phyloP scores from a whole-genome alignment of 2,113 vertebrate species.

The Paraplagusia blochii region DNA sequence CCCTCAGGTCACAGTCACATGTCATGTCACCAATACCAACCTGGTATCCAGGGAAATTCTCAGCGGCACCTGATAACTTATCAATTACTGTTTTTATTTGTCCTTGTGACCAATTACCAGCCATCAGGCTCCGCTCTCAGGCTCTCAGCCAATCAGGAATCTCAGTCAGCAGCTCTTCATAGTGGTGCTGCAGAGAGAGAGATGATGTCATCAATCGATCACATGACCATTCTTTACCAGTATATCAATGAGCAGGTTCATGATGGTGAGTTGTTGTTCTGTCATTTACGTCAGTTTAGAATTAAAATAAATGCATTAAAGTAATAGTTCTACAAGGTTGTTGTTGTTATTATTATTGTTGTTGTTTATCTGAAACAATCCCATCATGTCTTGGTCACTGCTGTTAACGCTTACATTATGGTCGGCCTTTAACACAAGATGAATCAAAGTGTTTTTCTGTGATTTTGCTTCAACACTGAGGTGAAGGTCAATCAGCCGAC shows the following conservation, averaged over 20 bases:
- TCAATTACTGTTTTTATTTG: conserved; percentile 65
- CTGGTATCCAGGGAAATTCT: conserved; percentile 25
- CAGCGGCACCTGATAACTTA: conserved; percentile 64
- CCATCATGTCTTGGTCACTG: too few species aligned
- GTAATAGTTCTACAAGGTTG: too few species aligned
- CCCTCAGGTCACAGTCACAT: too few species aligned
- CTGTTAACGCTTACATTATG: too few species aligned
- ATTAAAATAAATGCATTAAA: too few species aligned
- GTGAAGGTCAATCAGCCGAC: conserved; percentile 46
- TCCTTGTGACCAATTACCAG: conserved; percentile 50
- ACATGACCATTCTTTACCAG: conserved; percentile 1
- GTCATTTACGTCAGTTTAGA: too few species aligned
- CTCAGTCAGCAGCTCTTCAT: conserved; percentile 84
- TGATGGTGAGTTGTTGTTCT: too few species aligned
- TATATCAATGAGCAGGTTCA: background rate
- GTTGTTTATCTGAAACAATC: too few species aligned
- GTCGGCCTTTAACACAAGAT: too few species aligned
- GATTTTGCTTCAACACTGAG: background rate
- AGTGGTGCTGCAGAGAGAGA: conserved; percentile 83
- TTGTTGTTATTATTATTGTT: too few species aligned
- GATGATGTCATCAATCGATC: conserved; percentile 11
- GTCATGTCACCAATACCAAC: conserved; percentile 3
- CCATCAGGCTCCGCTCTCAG: background rate
- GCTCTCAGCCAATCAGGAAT: conserved; percentile 45
- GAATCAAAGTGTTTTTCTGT: too few species aligned